Evolutionary conservation across 2,113 vertebrate genomes (phyloP).

Genomic region (Cacatua alba): DNA sequence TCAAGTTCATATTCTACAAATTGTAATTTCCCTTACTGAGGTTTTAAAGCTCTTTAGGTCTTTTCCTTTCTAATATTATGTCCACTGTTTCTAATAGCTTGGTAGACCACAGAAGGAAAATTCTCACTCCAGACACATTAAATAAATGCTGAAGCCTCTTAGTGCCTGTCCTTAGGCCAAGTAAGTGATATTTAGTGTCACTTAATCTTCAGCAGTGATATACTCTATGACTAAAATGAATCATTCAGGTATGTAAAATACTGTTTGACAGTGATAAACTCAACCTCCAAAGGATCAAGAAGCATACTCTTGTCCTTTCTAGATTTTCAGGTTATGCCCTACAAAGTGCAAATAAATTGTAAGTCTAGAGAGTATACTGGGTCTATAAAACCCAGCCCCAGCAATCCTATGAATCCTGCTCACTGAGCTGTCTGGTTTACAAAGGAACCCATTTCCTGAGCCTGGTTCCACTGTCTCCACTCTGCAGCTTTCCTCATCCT

Average conservation of each 20-base stretch:
- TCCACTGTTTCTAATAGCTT: slow-evolving; percentile 34
- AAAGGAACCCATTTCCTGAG: not conserved
- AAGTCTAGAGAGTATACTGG: not conserved
- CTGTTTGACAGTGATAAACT: not conserved
- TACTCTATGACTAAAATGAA: not conserved
- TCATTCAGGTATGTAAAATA: not conserved
- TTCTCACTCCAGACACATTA: slow-evolving; percentile 30
- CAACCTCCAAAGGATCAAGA: not conserved
- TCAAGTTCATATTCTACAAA: not conserved
- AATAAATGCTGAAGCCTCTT: slow-evolving; percentile 52
- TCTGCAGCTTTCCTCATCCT: not conserved
- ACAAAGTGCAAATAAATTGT: not conserved
- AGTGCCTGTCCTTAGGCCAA: not conserved
- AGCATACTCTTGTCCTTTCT: not conserved
- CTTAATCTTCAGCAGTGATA: not conserved
- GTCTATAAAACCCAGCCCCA: not conserved
- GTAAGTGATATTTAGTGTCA: not conserved
- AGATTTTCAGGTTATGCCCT: not conserved
- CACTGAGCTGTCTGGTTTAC: not conserved
- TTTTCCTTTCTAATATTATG: not conserved
- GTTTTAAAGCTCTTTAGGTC: not conserved
- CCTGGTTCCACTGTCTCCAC: not conserved
- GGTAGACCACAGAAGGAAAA: slow-evolving; percentile 44
- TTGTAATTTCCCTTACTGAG: not conserved
- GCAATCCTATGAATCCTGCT: not conserved